Evolutionary conservation across 2,888 invertebrate species (phyloP), one percentile per base, ranked within the genome.

Genomic region (Calameuta idolon): DNA sequence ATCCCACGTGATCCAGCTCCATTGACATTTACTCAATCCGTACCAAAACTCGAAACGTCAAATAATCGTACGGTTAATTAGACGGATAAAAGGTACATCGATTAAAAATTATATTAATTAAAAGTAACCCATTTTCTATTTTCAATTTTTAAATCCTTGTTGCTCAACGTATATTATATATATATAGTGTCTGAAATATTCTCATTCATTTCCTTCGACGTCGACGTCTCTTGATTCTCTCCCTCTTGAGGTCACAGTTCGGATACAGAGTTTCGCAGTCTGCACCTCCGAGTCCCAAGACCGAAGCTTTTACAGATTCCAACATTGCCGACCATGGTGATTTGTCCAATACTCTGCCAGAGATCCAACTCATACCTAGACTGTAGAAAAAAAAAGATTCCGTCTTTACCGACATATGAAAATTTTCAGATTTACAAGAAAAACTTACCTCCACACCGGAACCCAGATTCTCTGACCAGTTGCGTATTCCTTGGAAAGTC

Each of bases 301-400:
- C 92, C 1, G 95, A 94, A 12, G 96, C 95, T 83, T 94, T 94
- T 79, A 96, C 89, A 71, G 94, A 94, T 79, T 94, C 93, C 81
- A 94, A 86, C 92, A 93, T 93, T 79, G 93, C 92, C 76, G 93
- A 91, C 86, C 92, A 92, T 15, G 91, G 89, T 40, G 91, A 87
- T 79, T 86, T 88, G 78, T 87, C 89, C 31, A 91, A 83, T 69
- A 94, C 83, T 83, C 92, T 92, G 0, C 95, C 94, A 0, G 95
- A 94, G 11, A 95, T 90, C 96, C 96, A 96, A 80, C 96, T 95
- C 91, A 96, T 94, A n/a, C 95, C 96, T 80, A 95, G 93, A 88
- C 96, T 96, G 91, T n/a, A 91, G 92, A 81, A n/a, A n/a, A 81
- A n/a, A n/a, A 76, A 74, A 35, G n/a, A 75, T 31, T 30, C 31